A percentile compares a stretch with the other conserved stretches of the same genome.
Conservation (phyloP, 2,797 vertebrate species). For the Valencia hispanica region DNA sequence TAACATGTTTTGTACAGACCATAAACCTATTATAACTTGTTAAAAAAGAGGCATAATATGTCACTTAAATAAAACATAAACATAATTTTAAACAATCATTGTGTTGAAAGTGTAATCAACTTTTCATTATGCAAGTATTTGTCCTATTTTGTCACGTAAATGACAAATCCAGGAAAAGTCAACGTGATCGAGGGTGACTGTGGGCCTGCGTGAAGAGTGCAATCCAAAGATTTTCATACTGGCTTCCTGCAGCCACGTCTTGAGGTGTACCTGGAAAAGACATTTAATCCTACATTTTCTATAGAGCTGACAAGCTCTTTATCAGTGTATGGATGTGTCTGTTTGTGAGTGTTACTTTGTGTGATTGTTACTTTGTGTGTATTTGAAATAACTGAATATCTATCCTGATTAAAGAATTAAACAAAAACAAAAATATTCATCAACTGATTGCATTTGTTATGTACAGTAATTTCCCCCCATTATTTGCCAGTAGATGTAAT, state of each 20-base stretch:
- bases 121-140: too few species aligned
- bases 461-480: not conserved
- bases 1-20: too few species aligned
- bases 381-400: not conserved
- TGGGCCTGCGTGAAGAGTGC: too few species aligned
- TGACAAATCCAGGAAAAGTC: too few species aligned
- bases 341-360: not conserved
- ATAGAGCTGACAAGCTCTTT: not conserved
- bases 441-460: not conserved
- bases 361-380: not conserved
- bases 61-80: too few species aligned
- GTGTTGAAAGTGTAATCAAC: too few species aligned
- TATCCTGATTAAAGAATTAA: not conserved
- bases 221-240: not conserved
- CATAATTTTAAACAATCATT: not conserved
- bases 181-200: not conserved
- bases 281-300: not conserved
- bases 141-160: too few species aligned
- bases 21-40: too few species aligned
- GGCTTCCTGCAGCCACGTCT: not conserved
- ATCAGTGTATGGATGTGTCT: not conserved
- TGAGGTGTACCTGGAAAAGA: not conserved
- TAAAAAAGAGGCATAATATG: too few species aligned
- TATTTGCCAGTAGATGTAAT: slow-evolving; percentile 32
- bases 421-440: not conserved